These are phyloP conservation scores for Plecturocebus donacophilus DNA, from an alignment of 2,113 vertebrate genomes.

Conservation along the genomic window DNA sequence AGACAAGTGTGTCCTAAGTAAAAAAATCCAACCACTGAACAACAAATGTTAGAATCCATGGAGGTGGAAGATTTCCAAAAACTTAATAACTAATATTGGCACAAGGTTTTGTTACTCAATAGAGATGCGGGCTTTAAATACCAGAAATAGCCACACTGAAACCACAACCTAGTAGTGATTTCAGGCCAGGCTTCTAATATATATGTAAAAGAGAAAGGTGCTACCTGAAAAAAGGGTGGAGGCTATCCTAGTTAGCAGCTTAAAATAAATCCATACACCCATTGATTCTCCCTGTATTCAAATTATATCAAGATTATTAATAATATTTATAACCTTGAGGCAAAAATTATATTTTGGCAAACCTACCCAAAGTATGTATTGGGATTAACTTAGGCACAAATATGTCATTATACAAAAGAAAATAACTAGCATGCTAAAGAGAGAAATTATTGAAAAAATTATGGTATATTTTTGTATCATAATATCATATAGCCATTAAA, in stretches of 20 bases:
- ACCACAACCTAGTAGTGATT: not conserved
- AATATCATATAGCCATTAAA: not conserved
- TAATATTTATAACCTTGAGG: not conserved
- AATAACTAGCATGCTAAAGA: not conserved
- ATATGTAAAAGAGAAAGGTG: not conserved
- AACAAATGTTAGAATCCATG: not conserved
- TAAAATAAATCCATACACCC: not conserved
- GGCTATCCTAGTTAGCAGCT: not conserved
- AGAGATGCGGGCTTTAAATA: not conserved
- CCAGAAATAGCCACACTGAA: not conserved
- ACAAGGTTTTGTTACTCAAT: not conserved
- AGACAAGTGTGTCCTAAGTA: not conserved
- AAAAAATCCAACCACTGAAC: not conserved
- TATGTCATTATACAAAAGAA: not conserved
- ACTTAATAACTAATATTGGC: not conserved
- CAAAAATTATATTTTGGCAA: not conserved
- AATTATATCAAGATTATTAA: constrained; percentile 12
- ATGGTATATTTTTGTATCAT: not conserved
- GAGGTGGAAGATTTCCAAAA: not conserved
- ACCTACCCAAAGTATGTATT: not conserved
- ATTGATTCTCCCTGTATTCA: not conserved
- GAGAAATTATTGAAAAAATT: not conserved
- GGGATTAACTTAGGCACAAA: not conserved
- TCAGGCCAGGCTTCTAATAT: not conserved
- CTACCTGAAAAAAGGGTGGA: not conserved